Base-by-base conservation (phyloP, 2,888 invertebrate species). In the Arctia plantaginis region DNA sequence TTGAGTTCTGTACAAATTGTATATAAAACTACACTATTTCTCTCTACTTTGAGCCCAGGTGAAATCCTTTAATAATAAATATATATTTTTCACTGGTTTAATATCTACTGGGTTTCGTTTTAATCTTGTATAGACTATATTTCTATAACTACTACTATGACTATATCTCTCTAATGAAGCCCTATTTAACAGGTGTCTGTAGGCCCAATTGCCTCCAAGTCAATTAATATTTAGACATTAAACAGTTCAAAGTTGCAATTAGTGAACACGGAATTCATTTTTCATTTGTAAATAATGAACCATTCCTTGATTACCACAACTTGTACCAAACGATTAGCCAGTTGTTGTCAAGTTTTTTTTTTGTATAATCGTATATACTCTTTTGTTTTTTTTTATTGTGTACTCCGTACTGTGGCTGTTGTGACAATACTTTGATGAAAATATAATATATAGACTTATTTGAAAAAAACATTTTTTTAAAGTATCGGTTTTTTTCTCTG, bases 321-420 rank as follows among this genome's bases (percentile, higher is more conserved):
- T 85, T 78, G 85, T 88, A 93, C 94, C 93, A 94, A 93, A 93
- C 86, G 80, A 86, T 84, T 87, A 91, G 93, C 93, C 94, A 94
- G 93, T 93, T 91, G 86, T 83, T 77, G 80, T 80, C 76, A 75
- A 82, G 81, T 82, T 79, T 62, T 73, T 66, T 51, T 77, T 77
- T 72, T 68, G 41, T 85, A 70, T 77, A 73, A 75, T 73, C 70
- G 44, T 30, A 64, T 39, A 41, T 30, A 59, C 27, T 66, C 4
- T 68, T 33, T 33, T 68, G 41, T 62, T 27, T 78, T 77, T 74
- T 79, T 77, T 62, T 77, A 72, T 69, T 74, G 77, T 77, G 41
- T 79, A 65, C 47, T 51, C 41, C 47, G 51, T 44, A 33, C 69
- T 80, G 68, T 67, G 74, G 41, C 39, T 79, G 71, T 74, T 80